Base-by-base conservation (phyloP, 2,888 invertebrate genomes). In the Brachyptera risi region DNA sequence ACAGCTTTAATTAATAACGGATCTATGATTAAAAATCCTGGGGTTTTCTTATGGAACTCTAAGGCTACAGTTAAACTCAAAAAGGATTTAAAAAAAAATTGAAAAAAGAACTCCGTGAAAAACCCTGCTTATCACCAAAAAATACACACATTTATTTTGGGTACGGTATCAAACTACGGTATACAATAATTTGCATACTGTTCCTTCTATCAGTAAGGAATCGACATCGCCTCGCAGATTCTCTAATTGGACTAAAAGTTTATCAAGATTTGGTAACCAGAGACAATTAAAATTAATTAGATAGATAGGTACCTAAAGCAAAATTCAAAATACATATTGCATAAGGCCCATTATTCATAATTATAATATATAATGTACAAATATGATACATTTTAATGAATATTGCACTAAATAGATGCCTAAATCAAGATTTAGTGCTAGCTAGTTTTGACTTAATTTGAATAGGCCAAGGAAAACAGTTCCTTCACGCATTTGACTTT, bases 51-150 rank as follows among this genome's bases (percentile, higher is more conserved):
- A 44, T 44, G 50, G 51, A 40, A 58, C 23, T 59, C 56, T 47
- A 56, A 54, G 21, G 60, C 65, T 63, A 65, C 56, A 63, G 65
- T 59, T 59, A 61, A 37, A 62, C 51, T 59, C 54, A 59, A 58
- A 56, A 63, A 61, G 63, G 65, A 56, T 60, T 37, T 21, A 19
- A 35, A 37, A 58, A 26, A 64, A 58, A 61, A 51, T 59, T 56
- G 56, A 42, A 47, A 47, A 31, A 63, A 54, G 19, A 31, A 59
- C 50, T 59, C 56, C 27, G 37, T 63, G 54, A 35, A 49, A 63
- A 59, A 63, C 63, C 65, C 65, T 65, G 65, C 63, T 61, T n/a
- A n/a, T 65, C 56, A 59, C 56, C 65, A 59, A 50, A 59, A 60
- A 64, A 57, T 47, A 31, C 7, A 31, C 31, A 31, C 59, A 40